Percentiles rank a stretch among this genome's conserved stretches.
Evolutionary conservation across 2,888 invertebrate species (phyloP).

Genomic region (Isoperla grammatica): DNA sequence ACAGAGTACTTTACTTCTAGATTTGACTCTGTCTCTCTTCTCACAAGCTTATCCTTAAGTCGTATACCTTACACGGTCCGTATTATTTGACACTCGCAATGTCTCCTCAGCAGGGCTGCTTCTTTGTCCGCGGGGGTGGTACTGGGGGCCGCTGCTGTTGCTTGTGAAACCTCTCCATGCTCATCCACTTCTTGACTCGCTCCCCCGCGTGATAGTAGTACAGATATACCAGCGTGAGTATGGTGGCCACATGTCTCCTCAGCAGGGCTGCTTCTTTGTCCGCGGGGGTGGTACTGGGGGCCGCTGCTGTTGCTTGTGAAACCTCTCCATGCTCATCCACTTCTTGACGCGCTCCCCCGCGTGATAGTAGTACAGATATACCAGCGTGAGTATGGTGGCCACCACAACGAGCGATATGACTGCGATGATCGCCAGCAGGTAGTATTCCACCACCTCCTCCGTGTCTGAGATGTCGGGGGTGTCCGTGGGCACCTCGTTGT

Average conservation of each 20-base stretch:
- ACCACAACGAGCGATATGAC: conserved; percentile 61
- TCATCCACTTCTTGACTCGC: conserved; percentile 43
- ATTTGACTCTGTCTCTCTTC: no score
- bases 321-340: conserved; percentile 11
- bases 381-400: conserved; percentile 56
- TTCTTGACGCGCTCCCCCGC: conserved; percentile 55
- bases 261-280: not conserved
- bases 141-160: not conserved
- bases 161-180: not conserved
- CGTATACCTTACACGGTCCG: no score
- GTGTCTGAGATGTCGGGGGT: conserved; percentile 40
- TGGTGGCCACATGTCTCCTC: conserved; percentile 48
- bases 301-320: not conserved
- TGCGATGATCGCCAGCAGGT: conserved; percentile 50
- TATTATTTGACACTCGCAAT: no score
- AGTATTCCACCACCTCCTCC: conserved; percentile 26
- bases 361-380: conserved; percentile 72
- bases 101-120: not conserved
- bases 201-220: conserved; percentile 71
- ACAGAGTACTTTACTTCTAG: no score
- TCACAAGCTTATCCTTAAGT: no score
- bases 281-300: not conserved
- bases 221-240: conserved; percentile 62
- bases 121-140: not conserved
- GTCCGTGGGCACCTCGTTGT: conserved; percentile 45